Evolutionary conservation across 2,797 vertebrate species (phyloP), one percentile per base, ranked within the genome.

Genomic region (Urophycis tenuis): DNA sequence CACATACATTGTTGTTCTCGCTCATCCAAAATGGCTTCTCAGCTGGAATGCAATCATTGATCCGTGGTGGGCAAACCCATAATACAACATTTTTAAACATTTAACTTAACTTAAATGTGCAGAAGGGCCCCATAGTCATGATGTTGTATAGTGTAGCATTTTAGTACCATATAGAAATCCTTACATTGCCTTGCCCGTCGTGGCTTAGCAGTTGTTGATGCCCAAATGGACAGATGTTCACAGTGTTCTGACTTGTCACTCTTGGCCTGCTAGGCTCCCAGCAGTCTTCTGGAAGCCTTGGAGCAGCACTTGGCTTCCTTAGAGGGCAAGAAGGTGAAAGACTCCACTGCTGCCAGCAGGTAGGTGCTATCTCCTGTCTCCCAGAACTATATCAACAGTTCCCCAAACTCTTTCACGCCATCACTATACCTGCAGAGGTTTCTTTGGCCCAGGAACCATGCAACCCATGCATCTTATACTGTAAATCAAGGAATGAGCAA

Each of bases 291-390:
- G 75, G 97, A 99, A 94, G 98, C 98, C 92, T 93, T 99, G 91
- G 98, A 99, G 90, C 98, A 99, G 83, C 98, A 99, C 89, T 93
- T 99, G 93, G 98, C 95, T 89, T 99, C 98, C 85, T 94, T 99
- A 89, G 98, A 99, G 92, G 98, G 98, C 87, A 99, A 99, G 90
- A 99, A 99, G 92, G 98, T 99, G 80, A 99, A 99, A 93, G 98
- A 99, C 89, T 99, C 97, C 75, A 99, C 98, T 60, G 97, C 96
- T 86, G 96, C 97, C 87, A 99, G 96, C 97, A 97, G 98, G 98
- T 97, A 90, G 41, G 76, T 73, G 35, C 35, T n/a, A 32, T n/a
- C 33, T 74, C 74, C 75, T 78, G 79, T 73, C 74, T 29, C 53
- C 22, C 2, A 22, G 45, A 19, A 49, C 19, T 22, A 49, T 6